phyloP scores from a whole-genome alignment of 2,797 vertebrate genomes.

The Eulemur mongoz region DNA sequence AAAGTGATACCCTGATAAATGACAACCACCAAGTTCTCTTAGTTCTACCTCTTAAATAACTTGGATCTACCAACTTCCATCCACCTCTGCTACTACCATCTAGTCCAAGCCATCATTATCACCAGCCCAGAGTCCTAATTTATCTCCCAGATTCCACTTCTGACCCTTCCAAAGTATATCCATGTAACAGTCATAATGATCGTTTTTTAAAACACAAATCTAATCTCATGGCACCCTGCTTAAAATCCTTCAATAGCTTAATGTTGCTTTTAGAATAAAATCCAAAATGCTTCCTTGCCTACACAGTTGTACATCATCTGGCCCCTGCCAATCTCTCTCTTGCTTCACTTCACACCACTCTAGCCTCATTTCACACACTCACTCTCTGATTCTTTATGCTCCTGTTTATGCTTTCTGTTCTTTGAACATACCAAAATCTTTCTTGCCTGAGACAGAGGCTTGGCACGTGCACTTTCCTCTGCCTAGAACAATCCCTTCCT shows the following conservation, averaged over 20 bases:
- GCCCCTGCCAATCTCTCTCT: neutral
- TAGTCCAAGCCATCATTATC: neutral
- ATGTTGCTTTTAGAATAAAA: neutral
- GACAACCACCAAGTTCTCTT: neutral
- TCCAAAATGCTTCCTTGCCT: neutral
- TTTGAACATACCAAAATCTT: neutral
- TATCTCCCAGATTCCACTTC: neutral
- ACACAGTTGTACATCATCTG: neutral
- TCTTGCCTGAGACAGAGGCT: neutral
- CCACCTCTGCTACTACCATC: neutral
- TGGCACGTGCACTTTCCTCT: neutral
- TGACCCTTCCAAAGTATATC: neutral
- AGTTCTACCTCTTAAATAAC: neutral
- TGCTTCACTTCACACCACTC: neutral
- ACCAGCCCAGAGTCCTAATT: neutral
- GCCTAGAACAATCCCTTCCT: neutral
- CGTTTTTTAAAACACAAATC: neutral
- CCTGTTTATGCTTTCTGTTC: neutral
- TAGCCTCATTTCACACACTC: neutral
- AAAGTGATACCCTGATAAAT: neutral
- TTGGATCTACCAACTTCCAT: neutral
- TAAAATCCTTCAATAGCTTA: neutral
- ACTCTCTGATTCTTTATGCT: neutral
- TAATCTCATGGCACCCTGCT: neutral
- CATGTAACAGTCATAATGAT: neutral